These are phyloP conservation scores for Serranus cabrilla DNA, from an alignment of 2,797 vertebrate species.

Conservation along the genomic window DNA sequence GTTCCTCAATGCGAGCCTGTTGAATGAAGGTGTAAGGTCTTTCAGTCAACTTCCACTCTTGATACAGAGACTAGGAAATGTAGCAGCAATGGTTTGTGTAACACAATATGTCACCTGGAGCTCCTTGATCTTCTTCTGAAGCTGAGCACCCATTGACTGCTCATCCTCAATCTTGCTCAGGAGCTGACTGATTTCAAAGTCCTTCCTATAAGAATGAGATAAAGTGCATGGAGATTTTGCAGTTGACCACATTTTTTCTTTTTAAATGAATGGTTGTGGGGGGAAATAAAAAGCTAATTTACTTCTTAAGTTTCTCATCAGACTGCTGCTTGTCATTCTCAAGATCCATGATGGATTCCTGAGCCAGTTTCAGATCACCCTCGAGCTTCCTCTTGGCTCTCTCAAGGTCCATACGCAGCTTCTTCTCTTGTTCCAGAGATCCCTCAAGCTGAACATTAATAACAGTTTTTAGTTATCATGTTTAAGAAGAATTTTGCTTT, in stretches of 20 bases:
- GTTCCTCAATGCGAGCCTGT: conserved; percentile 90
- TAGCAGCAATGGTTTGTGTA: not conserved
- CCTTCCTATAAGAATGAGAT: conserved; percentile 82
- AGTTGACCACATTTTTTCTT: not conserved
- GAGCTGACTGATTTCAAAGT: conserved; percentile 91
- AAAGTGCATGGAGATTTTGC: not conserved
- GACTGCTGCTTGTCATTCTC: no score
- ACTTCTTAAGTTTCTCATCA: conserved; percentile 92
- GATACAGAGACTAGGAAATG: not conserved
- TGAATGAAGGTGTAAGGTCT: conserved; percentile 3
- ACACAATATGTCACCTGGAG: conserved; percentile 85
- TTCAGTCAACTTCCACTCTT: not conserved
- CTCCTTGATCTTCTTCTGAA: conserved; percentile 94
- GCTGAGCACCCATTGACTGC: conserved; percentile 85
- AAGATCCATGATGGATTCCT: conserved; percentile 87
- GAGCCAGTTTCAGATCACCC: no score
- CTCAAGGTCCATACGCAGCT: conserved; percentile 89
- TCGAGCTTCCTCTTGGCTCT: conserved; percentile 91
- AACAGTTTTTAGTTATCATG: not conserved
- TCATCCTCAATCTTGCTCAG: conserved; percentile 92
- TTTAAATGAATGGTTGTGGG: not conserved
- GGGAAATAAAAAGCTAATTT: conserved; percentile 40
- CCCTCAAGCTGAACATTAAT: conserved; percentile 86
- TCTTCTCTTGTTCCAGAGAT: conserved; percentile 92
- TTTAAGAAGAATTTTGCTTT: not conserved